Conservation (phyloP, 92 coral and sea anemone species). For the Desmophyllum pertusum region DNA sequence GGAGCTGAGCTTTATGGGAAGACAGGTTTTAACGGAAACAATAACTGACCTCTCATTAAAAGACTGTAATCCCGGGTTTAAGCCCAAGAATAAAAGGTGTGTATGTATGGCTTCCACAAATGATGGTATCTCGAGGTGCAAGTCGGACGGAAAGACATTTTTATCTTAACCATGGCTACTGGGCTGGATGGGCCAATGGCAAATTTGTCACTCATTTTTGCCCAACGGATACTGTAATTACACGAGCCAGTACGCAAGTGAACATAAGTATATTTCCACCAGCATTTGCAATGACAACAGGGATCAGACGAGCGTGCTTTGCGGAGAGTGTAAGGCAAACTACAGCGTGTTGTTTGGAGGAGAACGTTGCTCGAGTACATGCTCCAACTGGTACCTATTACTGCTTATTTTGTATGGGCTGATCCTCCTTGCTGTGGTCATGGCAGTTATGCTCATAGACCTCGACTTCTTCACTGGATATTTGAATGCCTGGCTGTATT, state of each 20-base stretch:
- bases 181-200: slow-evolving; percentile 81
- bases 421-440: slow-evolving; percentile 52
- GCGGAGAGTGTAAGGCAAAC: slow-evolving; percentile 76
- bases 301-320: slow-evolving; percentile 64
- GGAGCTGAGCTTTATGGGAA: slow-evolving; percentile 65
- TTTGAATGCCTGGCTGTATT: slow-evolving; percentile 88
- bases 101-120: slow-evolving; percentile 66
- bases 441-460: slow-evolving; percentile 68
- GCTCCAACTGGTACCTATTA: slow-evolving; percentile 59
- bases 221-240: slow-evolving; percentile 83
- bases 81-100: slow-evolving; percentile 44
- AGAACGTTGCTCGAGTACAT: slow-evolving; percentile 60
- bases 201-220: slow-evolving; percentile 77
- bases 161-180: slow-evolving; percentile 78
- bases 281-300: slow-evolving; percentile 70
- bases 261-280: slow-evolving; percentile 24
- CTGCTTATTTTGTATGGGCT: slow-evolving; percentile 56
- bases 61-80: slow-evolving; percentile 85
- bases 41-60: slow-evolving; percentile 53
- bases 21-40: slow-evolving; percentile 52
- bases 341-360: slow-evolving; percentile 66
- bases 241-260: slow-evolving; percentile 26
- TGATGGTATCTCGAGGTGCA: slow-evolving; percentile 74
- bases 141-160: slow-evolving; percentile 67
- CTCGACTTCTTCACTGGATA: slow-evolving; percentile 89